Conservation (phyloP, 1,140 invertebrate species). For the Drosophila teissieri region DNA sequence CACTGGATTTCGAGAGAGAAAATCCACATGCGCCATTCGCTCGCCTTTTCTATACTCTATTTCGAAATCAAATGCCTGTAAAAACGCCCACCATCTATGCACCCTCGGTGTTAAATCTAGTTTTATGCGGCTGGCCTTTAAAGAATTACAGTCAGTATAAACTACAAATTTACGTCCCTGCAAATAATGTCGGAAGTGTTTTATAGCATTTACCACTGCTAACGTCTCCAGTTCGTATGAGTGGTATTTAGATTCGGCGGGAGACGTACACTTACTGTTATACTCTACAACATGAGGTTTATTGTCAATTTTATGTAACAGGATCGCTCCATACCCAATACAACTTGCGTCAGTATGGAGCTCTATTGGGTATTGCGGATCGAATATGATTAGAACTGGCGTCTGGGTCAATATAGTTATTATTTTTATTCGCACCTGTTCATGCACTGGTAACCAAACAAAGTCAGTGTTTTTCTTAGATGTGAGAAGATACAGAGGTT, state of each 20-base stretch:
- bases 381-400: constrained; percentile 3
- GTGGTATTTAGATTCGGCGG: constrained; percentile 1
- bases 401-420: neutral
- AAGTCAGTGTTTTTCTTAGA: too few relatives aligned
- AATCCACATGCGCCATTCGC: neutral
- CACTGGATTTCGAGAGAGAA: neutral
- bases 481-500: neutral
- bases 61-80: constrained; percentile 3
- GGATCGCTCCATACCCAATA: constrained; percentile 4
- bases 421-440: neutral
- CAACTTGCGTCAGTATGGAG: constrained; percentile 8
- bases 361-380: constrained; percentile 7
- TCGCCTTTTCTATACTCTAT: neutral
- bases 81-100: constrained; percentile 8
- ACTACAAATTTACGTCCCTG: constrained; percentile 6
- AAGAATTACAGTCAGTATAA: too few relatives aligned
- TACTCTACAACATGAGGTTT: constrained; percentile 1
- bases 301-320: neutral
- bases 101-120: neutral
- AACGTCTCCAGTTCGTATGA: neutral
- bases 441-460: neutral
- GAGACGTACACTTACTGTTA: constrained; percentile 6
- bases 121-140: too few relatives aligned
- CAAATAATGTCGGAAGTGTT: constrained; percentile 4
- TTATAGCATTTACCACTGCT: neutral